Percentiles rank a stretch among this genome's conserved stretches.
These are phyloP conservation scores for Hydrolagus affinis DNA, from an alignment of 2,113 vertebrate genomes.

Conservation along the genomic window DNA sequence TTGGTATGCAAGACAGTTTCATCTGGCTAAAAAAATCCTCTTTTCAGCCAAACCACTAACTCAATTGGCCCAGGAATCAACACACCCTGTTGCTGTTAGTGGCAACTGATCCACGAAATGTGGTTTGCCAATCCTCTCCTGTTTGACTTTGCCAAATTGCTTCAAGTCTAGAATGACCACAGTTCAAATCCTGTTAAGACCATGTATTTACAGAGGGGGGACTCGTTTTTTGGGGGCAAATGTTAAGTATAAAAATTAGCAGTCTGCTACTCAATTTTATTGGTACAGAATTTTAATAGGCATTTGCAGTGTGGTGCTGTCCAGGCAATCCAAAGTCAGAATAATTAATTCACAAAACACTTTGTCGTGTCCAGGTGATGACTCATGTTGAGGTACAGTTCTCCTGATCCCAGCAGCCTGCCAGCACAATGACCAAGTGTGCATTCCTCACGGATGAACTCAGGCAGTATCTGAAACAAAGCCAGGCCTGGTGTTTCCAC, in stretches of 20 bases:
- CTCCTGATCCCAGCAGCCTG: background rate
- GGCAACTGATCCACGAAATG: slow-evolving; percentile 26
- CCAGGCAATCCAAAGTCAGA: slow-evolving; percentile 13
- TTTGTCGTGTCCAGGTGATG: background rate
- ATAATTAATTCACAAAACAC: background rate
- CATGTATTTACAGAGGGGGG: background rate
- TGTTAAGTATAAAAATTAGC: slow-evolving; percentile 11
- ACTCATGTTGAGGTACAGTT: background rate
- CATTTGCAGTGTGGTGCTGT: background rate
- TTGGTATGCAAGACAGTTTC: slow-evolving; percentile 26
- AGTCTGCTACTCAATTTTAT: background rate
- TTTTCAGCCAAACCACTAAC: slow-evolving; percentile 31
- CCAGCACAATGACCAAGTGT: background rate
- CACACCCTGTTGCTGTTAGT: slow-evolving; percentile 26
- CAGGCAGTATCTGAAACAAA: background rate
- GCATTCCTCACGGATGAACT: background rate
- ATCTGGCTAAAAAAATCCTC: slow-evolving; percentile 11
- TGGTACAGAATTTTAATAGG: background rate
- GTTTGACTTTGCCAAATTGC: slow-evolving; percentile 21
- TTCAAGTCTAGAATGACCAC: slow-evolving; percentile 17
- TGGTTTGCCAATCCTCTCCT: slow-evolving; percentile 29
- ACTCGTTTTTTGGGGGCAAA: background rate
- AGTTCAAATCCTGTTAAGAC: background rate
- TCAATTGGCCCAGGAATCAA: slow-evolving; percentile 29
- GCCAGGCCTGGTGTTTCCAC: background rate